Evolutionary conservation across 2,113 vertebrate genomes (phyloP).

Genomic region (Trochalopteron elliotii): DNA sequence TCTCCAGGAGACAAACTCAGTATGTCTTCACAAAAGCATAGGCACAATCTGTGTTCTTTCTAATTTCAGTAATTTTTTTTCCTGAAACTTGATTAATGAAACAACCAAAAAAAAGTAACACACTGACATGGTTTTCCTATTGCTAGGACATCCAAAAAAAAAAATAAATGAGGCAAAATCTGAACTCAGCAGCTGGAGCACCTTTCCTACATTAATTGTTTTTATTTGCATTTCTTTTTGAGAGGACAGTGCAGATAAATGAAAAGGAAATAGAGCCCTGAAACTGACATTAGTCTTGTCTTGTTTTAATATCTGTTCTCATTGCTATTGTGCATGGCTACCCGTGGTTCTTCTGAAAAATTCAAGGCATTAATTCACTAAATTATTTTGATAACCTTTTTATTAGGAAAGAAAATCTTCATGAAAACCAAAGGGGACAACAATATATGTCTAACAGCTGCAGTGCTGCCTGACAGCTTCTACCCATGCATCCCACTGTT

Average conservation of each 20-base stretch:
- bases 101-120: background rate
- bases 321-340: background rate
- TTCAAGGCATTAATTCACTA: background rate
- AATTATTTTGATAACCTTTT: background rate
- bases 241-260: background rate
- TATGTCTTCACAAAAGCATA: background rate
- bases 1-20: background rate
- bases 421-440: background rate
- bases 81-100: background rate
- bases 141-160: background rate
- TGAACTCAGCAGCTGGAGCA: background rate
- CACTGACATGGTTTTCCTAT: background rate
- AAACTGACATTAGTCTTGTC: background rate
- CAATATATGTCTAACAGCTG: background rate
- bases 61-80: background rate
- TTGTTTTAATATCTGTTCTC: background rate
- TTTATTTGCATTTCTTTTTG: background rate
- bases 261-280: background rate
- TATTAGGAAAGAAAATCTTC: background rate
- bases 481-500: background rate
- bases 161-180: background rate
- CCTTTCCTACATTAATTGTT: background rate
- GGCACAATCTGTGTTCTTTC: background rate
- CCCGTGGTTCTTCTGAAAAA: background rate
- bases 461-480: background rate